Conservation (phyloP, 1,140 invertebrate genomes). For the Laupala kohalensis region DNA sequence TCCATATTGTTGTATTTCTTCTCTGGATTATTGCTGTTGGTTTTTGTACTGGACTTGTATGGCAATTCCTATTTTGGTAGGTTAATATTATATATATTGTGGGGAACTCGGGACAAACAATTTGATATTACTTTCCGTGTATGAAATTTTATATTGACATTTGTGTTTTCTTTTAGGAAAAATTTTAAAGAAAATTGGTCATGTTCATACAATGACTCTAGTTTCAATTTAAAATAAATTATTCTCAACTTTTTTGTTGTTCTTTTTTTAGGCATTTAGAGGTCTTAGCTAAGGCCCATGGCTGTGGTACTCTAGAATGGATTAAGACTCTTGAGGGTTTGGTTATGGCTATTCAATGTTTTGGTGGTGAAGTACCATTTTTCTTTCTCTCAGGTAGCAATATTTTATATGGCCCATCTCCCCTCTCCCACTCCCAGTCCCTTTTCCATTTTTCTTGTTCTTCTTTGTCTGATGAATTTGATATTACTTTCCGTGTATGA, state of each 20-base stretch:
- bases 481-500: neutral
- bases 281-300: slow-evolving; percentile 38
- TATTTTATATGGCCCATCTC: too few species aligned
- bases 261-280: slow-evolving; percentile 45
- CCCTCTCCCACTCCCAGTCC: neutral
- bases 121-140: neutral
- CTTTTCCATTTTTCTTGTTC: neutral
- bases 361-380: slow-evolving; percentile 78
- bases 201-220: slow-evolving; percentile 66
- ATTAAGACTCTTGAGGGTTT: slow-evolving; percentile 72
- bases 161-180: slow-evolving; percentile 30
- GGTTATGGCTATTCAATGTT: slow-evolving; percentile 63
- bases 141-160: too few species aligned
- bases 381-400: slow-evolving; percentile 62
- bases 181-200: slow-evolving; percentile 70
- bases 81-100: too few species aligned
- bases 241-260: too few species aligned
- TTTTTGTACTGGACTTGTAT: slow-evolving; percentile 71
- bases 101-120: too few species aligned
- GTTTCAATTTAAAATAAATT: slow-evolving; percentile 50
- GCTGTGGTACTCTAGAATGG: slow-evolving; percentile 35
- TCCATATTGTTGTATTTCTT: slow-evolving; percentile 52
- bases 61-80: slow-evolving; percentile 73
- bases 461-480: neutral
- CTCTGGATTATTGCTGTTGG: slow-evolving; percentile 70